Evolutionary conservation across 2,797 vertebrate genomes (phyloP).

Genomic region (Danio albolineatus): DNA sequence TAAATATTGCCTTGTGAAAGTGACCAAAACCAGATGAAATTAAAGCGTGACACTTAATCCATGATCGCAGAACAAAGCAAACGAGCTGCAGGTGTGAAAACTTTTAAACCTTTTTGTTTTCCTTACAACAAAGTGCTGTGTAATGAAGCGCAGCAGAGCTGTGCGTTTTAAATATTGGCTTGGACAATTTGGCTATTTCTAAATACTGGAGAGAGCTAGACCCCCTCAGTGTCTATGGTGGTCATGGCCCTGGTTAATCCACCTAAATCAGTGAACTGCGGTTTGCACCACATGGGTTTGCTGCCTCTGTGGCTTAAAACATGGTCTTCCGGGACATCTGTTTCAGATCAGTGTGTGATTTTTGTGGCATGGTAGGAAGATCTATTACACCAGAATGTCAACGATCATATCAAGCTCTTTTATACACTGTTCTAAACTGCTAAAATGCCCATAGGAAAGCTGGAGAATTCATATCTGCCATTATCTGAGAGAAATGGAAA

Average conservation of each 20-base stretch:
- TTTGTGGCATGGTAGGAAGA: background rate
- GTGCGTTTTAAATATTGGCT: too few relatives aligned
- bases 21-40: too few relatives aligned
- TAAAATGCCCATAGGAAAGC: conserved; percentile 2
- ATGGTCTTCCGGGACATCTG: conserved; percentile 18
- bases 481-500: background rate
- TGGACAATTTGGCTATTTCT: too few relatives aligned
- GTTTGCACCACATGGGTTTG: background rate
- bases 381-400: conserved; percentile 14
- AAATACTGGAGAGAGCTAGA: too few relatives aligned
- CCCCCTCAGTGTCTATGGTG: too few relatives aligned
- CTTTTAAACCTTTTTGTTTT: too few relatives aligned
- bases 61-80: too few relatives aligned
- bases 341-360: conserved; percentile 2
- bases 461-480: background rate
- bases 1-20: too few relatives aligned
- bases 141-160: too few relatives aligned
- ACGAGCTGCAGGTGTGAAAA: too few relatives aligned
- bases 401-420: background rate
- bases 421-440: background rate
- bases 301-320: conserved; percentile 1
- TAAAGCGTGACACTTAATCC: too few relatives aligned
- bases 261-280: background rate
- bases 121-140: too few relatives aligned
- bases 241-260: background rate